Evolutionary conservation across 2,888 invertebrate genomes (phyloP), one percentile per base, ranked within the genome.

Genomic region (Sarcophaga variegata): DNA sequence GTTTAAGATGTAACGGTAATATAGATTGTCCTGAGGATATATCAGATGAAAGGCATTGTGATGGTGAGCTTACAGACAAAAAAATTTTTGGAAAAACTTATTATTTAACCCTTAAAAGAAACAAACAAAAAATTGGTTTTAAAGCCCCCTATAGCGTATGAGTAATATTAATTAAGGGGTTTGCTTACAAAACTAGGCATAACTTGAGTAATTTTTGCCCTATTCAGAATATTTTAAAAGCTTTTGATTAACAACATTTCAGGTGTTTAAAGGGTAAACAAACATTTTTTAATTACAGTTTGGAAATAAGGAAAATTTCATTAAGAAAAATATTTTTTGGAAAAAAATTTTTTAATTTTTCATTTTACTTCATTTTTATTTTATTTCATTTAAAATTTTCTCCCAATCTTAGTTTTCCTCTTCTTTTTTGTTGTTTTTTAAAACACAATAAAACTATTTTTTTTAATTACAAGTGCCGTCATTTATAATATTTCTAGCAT

Each of bases 31-130:
- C 94, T 0, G 94, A 95, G 63, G 96, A 96, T 94, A 95, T 95
- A 89, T 96, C 95, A 82, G 97, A 97, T 93, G 97, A 97, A 93
- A 94, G 95, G 89, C 94, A 95, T 92, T 97, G 97, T 94, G 90
- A 91, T 89, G 93, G 93, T 93, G 91, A 93, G 92, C 88, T 62
- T 60, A 70, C 4, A 49, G 59, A 14, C 54, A 67, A 54, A 74
- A 47, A 47, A 59, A 22, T 1, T 70, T 70, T 54, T 22, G 22
- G n/a, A n/a, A 20, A 20, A 14, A n/a, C 37, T 37, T 37, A 10
- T 37, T 37, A 37, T 37, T 37, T 37, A 37, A 20, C 0, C n/a
- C 37, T 37, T 1, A 4, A 2, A 66, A 2, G 0, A 8, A 20
- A 20, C 8, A 63, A 69, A n/a, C n/a, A n/a, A 69, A 47, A 20